phyloP scores from a whole-genome alignment of 2,113 vertebrate genomes.

The Brachyhypopomus occidentalis region DNA sequence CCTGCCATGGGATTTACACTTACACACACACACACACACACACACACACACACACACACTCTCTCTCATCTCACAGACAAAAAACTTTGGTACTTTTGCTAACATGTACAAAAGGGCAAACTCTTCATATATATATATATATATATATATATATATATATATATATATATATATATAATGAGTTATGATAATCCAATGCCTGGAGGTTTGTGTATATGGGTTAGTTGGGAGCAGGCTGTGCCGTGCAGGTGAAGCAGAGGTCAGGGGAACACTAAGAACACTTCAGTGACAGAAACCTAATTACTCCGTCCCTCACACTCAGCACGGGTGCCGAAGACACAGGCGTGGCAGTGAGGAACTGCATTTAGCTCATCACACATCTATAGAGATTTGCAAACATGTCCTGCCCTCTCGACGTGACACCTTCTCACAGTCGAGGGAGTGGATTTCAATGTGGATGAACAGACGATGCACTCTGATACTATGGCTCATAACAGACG shows the following conservation, averaged over 20 bases:
- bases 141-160: too few species aligned
- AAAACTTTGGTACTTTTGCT: too few species aligned
- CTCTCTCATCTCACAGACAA: too few species aligned
- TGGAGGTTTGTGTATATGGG: constrained; percentile 15
- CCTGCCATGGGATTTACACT: neutral
- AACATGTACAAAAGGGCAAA: too few species aligned
- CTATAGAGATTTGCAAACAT: neutral
- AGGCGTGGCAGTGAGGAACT: neutral
- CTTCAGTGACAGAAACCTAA: constrained; percentile 25
- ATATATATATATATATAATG: too few species aligned
- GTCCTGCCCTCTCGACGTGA: neutral
- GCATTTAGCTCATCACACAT: constrained; percentile 14
- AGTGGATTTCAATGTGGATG: neutral
- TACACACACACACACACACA: too few species aligned
- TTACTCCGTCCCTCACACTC: constrained; percentile 11
- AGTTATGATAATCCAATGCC: too few species aligned
- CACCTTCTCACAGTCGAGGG: neutral
- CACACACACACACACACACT: too few species aligned
- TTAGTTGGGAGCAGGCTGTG: neutral
- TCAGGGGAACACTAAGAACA: constrained; percentile 33
- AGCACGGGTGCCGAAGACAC: neutral
- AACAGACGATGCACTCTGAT: too few species aligned
- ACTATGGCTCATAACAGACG: too few species aligned
- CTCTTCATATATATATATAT: too few species aligned
- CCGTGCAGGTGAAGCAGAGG: constrained; percentile 13